A percentile compares a stretch with the other conserved stretches of the same genome.
These are phyloP conservation scores for Dendrocincla fuliginosa DNA, from an alignment of 2,797 vertebrate species.

Conservation along the genomic window DNA sequence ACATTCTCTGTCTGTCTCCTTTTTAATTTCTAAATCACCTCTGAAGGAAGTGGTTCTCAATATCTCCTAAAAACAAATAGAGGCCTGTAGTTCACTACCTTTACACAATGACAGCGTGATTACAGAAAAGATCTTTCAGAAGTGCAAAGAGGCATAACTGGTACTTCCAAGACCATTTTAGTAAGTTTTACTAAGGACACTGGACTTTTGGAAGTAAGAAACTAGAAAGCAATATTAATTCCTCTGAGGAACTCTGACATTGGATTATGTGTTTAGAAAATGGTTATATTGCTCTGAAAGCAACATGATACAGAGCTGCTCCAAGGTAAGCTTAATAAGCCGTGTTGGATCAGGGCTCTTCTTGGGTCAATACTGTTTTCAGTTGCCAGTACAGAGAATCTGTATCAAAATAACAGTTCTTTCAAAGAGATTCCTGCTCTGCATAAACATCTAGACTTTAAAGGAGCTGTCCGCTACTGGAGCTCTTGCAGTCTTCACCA, in stretches of 20 bases:
- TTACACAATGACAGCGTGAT: not conserved
- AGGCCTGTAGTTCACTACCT: not conserved
- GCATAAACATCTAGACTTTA: not conserved
- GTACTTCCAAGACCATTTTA: not conserved
- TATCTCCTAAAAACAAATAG: not conserved
- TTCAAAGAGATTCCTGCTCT: not conserved
- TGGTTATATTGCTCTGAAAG: not conserved
- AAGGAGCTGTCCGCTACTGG: not conserved
- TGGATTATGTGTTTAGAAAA: not conserved
- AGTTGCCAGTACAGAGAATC: not conserved
- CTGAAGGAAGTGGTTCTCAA: not conserved
- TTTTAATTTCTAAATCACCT: not conserved
- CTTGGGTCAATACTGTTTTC: not conserved
- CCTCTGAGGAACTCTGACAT: not conserved
- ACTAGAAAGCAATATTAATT: not conserved
- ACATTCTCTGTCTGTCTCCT: not conserved
- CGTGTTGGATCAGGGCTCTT: not conserved
- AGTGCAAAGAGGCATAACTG: not conserved
- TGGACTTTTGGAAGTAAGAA: not conserved
- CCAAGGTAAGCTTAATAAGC: not conserved
- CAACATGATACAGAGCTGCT: not conserved
- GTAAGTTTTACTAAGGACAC: not conserved
- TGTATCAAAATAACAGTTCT: not conserved
- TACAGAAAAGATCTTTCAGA: not conserved
- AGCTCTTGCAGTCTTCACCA: not conserved